Evolutionary conservation across 1,140 invertebrate species (phyloP), one percentile per base, ranked within the genome.

Genomic region (Ips nitidus): DNA sequence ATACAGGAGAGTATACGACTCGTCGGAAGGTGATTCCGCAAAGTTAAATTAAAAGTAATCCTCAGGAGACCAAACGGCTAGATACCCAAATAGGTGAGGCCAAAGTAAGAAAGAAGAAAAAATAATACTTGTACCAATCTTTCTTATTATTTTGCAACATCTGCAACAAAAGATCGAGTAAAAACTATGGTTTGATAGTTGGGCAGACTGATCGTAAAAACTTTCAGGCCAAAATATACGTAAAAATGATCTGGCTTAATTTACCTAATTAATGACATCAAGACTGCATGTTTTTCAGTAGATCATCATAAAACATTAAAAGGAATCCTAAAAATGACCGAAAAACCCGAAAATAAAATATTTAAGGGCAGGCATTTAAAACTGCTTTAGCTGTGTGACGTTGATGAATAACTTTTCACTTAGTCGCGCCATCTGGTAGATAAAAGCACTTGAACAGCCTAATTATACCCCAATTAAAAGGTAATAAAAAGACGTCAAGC

Each of bases 391-490:
- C 22, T 50, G 45, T 50, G 60, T 62, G 60, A 62, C 60, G 60
- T 52, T 62, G 60, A 62, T 62, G 45, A 52, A 62, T 62, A 62
- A 62, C 45, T 62, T 62, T 61, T 62, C 45, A 62, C 47, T 62
- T 52, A 6, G 58, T 52, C 45, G 7, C 60, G 41, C 41, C 60
- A 62, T 47, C 60, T 62, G 60, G 60, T 52, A 52, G 39, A 62
- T 62, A 62, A 62, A 62, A 62, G 45, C 45, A 50, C 45, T 50
- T 60, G 41, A 2, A 60, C 58, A 22, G 40, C 36, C 58, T 60
- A 60, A 60, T 60, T 60, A 60, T 60, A 42, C 58, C 58, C 58
- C 58, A 60, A 60, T 60, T 60, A 60, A 60, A 60, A 45, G 0
- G 22, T 60, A 60, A 60, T 60, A 60, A 60, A 60, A 60, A 60